Conservation (phyloP, 2,113 vertebrate genomes). For the Tychaedon coryphoeus region DNA sequence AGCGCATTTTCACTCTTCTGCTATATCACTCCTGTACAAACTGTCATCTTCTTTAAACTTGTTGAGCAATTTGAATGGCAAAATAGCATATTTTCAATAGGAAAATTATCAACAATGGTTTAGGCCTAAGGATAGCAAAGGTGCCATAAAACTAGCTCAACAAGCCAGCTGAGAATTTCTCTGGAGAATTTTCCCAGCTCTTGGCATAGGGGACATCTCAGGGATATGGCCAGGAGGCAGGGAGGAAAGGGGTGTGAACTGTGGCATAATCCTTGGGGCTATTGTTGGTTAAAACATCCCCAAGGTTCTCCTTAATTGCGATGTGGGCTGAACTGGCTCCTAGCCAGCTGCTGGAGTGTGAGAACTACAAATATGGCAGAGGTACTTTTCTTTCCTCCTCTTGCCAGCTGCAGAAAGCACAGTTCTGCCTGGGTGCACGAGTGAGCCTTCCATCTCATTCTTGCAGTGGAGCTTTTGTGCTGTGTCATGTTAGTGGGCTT, state of each 20-base stretch:
- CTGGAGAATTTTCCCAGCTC: slow-evolving; percentile 58
- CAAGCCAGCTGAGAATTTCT: slow-evolving; percentile 49
- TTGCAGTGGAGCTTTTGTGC: slow-evolving; percentile 48
- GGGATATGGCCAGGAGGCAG: not conserved
- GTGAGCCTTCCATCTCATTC: slow-evolving; percentile 47
- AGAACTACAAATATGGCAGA: slow-evolving; percentile 20
- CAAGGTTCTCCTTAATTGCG: slow-evolving; percentile 31
- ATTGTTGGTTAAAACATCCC: slow-evolving; percentile 32
- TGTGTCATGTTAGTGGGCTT: slow-evolving; percentile 57
- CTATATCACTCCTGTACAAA: not conserved
- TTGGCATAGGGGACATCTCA: slow-evolving; percentile 14
- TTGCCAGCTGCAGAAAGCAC: not conserved
- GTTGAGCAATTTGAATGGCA: slow-evolving; percentile 68
- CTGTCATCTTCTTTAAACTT: not conserved
- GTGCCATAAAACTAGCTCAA: not conserved
- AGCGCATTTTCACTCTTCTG: not conserved
- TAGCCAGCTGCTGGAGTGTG: slow-evolving; percentile 52
- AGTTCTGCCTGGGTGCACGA: not conserved
- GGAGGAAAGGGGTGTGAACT: slow-evolving; percentile 16
- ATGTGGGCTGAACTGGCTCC: slow-evolving; percentile 45
- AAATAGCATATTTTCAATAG: slow-evolving; percentile 70
- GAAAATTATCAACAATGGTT: slow-evolving; percentile 35
- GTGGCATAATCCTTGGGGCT: slow-evolving; percentile 24
- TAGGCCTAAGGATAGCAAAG: not conserved
- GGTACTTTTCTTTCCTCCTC: not conserved